These are phyloP conservation scores for Lithobates sylvaticus DNA, from an alignment of 2,797 vertebrate species.

Conservation along the genomic window DNA sequence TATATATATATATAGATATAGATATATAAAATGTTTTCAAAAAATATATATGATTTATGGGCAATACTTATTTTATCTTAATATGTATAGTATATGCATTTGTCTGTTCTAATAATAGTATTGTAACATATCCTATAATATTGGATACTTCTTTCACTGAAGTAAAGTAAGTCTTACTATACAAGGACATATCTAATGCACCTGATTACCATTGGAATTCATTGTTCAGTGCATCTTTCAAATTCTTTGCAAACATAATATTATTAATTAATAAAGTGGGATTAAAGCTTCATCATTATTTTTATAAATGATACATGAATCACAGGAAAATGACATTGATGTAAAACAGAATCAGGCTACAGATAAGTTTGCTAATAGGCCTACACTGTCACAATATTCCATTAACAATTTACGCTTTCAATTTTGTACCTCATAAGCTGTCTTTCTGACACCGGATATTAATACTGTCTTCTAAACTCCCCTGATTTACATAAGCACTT, in stretches of 20 bases:
- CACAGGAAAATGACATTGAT: not conserved
- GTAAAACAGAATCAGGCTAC: not conserved
- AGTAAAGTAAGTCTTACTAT: not conserved
- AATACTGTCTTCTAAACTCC: not conserved
- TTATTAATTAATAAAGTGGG: not conserved
- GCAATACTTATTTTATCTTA: too few species aligned
- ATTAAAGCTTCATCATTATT: not conserved
- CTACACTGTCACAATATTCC: not conserved
- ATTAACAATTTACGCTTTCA: not conserved
- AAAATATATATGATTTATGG: too few species aligned
- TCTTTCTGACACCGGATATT: not conserved
- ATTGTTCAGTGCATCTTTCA: not conserved
- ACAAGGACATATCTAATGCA: not conserved
- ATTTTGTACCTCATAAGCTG: not conserved
- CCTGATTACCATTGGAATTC: not conserved
- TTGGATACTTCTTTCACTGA: too few species aligned
- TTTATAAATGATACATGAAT: not conserved
- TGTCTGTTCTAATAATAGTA: too few species aligned
- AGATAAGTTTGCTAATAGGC: slow-evolving; percentile 4
- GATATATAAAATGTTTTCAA: too few species aligned
- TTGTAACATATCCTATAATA: too few species aligned
- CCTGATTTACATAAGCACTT: slow-evolving; percentile 11
- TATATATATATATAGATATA: too few species aligned
- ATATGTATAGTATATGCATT: too few species aligned
- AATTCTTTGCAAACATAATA: not conserved